Percentiles rank a stretch among this genome's conserved stretches.
phyloP scores from a whole-genome alignment of 92 coral and sea anemone genomes.

The Zoanthus solanderi region DNA sequence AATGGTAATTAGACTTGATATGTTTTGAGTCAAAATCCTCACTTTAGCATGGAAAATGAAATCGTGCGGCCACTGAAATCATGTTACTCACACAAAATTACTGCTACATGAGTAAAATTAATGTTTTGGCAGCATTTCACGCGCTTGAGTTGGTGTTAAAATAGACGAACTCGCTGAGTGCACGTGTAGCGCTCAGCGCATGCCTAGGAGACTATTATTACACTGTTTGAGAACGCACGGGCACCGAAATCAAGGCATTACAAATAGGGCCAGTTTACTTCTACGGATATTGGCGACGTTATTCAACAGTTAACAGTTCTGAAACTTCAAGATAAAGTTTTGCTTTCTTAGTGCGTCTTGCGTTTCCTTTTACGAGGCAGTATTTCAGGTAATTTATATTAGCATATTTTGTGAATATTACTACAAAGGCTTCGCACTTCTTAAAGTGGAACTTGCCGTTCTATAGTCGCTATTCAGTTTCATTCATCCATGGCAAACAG shows the following conservation, averaged over 20 bases:
- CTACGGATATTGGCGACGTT: not conserved
- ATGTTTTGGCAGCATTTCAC: conserved; percentile 6
- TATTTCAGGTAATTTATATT: conserved; percentile 28
- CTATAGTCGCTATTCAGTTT: conserved; percentile 18
- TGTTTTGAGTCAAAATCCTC: not conserved
- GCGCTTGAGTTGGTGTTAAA: not conserved
- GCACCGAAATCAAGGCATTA: conserved; percentile 24
- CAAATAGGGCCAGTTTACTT: not conserved
- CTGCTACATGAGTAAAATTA: not conserved
- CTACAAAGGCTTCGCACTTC: conserved; percentile 11
- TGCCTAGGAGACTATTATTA: conserved; percentile 49
- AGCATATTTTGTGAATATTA: conserved; percentile 4
- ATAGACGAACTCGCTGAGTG: conserved; percentile 18
- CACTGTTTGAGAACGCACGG: conserved; percentile 6
- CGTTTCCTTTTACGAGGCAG: not conserved
- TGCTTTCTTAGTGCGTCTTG: not conserved
- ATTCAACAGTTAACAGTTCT: not conserved
- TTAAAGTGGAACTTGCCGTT: conserved; percentile 25
- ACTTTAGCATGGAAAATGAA: not conserved
- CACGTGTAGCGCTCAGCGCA: conserved; percentile 53
- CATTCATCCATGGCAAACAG: conserved; percentile 29
- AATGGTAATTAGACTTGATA: conserved; percentile 31
- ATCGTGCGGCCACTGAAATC: not conserved
- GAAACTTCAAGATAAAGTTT: not conserved
- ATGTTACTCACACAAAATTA: not conserved